These are phyloP conservation scores for Zapus hudsonius DNA, from an alignment of 2,113 vertebrate genomes.

Conservation along the genomic window DNA sequence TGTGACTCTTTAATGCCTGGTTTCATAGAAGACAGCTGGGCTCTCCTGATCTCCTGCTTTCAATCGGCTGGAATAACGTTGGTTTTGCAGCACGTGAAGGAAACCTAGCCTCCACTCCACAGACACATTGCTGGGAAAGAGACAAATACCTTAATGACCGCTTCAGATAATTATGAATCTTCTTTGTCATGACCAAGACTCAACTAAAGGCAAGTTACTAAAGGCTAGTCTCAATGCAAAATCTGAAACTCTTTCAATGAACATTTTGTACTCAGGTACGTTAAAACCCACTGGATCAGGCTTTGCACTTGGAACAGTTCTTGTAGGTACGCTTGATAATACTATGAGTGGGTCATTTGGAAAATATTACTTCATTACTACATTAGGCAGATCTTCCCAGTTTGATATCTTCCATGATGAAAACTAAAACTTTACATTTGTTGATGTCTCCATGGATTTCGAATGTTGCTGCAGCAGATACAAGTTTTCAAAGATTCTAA, in stretches of 20 bases:
- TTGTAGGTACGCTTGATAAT: constrained; percentile 27
- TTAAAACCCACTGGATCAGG: constrained; percentile 39
- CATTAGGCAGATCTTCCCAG: constrained; percentile 10
- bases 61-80: constrained; percentile 64
- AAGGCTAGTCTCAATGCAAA: constrained; percentile 23
- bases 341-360: constrained; percentile 40
- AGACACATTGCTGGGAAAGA: constrained; percentile 46
- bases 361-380: constrained; percentile 62
- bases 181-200: constrained; percentile 46
- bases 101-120: constrained; percentile 52
- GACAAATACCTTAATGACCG: constrained; percentile 42
- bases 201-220: constrained; percentile 21
- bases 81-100: constrained; percentile 67
- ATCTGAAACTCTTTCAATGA: constrained; percentile 38
- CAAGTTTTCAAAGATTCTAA: constrained; percentile 29
- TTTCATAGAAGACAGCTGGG: constrained; percentile 74
- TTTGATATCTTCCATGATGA: constrained; percentile 28
- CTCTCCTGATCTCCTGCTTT: constrained; percentile 68
- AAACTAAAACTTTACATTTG: constrained; percentile 29
- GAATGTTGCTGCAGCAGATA: background rate
- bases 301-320: constrained; percentile 31
- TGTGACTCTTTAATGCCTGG: constrained; percentile 68
- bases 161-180: constrained; percentile 52
- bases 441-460: constrained; percentile 1
- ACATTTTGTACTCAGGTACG: constrained; percentile 34